Percentiles rank a stretch among this genome's conserved stretches.
Evolutionary conservation across 2,888 invertebrate species (phyloP).

Genomic region (Campoplex nolae): DNA sequence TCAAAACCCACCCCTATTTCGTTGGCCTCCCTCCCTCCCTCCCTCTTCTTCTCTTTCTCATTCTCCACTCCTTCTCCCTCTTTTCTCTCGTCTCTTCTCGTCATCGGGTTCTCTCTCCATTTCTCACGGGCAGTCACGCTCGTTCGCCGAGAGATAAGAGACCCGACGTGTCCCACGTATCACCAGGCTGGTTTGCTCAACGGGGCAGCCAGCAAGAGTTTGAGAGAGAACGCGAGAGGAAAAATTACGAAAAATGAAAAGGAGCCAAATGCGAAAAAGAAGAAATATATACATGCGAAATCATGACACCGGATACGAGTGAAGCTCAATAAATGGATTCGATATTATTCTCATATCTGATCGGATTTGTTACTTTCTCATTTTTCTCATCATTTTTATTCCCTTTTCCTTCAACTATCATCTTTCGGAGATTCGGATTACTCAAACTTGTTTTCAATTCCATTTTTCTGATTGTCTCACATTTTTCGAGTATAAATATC

Average conservation of each 20-base stretch:
- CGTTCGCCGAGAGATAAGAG: constrained; percentile 80
- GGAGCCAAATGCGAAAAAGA: not conserved
- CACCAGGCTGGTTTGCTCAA: constrained; percentile 27
- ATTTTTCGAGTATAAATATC: not conserved
- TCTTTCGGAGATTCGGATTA: not conserved
- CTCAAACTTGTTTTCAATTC: not conserved
- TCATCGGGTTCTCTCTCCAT: constrained; percentile 23
- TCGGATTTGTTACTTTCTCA: not conserved
- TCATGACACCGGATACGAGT: constrained; percentile 11
- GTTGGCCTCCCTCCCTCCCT: constrained; percentile 22
- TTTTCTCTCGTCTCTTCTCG: not conserved
- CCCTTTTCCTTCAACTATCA: not conserved
- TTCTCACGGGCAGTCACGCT: constrained; percentile 76
- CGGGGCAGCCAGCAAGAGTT: not conserved
- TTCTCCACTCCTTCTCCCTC: not conserved
- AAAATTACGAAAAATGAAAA: no score
- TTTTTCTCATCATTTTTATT: not conserved
- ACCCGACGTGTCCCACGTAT: constrained; percentile 67
- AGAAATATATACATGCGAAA: not conserved
- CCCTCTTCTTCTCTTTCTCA: not conserved
- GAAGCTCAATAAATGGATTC: constrained; percentile 19
- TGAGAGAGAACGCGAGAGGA: not conserved
- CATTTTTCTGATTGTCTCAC: not conserved
- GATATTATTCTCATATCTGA: constrained; percentile 3
- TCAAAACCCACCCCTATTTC: constrained; percentile 48